Conservation (phyloP, 2,113 vertebrate genomes). For the Merops nubicus region DNA sequence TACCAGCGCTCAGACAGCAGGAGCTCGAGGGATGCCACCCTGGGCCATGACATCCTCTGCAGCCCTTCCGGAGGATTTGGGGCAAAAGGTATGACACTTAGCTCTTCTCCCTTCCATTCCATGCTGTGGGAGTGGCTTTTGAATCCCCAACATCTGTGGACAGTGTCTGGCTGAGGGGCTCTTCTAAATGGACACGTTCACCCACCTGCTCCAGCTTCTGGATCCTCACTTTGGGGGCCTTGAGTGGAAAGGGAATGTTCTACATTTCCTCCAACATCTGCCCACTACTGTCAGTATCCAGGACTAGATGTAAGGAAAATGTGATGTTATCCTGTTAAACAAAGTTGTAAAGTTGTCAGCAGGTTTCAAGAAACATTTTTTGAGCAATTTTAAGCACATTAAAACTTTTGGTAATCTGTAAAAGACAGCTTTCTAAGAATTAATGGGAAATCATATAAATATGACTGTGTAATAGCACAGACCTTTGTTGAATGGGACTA, state of each 20-base stretch:
- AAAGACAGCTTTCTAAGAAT: background rate
- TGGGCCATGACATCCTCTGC: background rate
- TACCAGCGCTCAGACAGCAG: rapidly evolving
- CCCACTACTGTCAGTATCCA: rapidly evolving
- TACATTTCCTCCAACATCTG: background rate
- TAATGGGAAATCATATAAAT: background rate
- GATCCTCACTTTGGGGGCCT: background rate
- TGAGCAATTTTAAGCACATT: background rate
- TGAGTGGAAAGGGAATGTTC: background rate
- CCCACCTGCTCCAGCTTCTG: background rate
- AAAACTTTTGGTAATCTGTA: background rate
- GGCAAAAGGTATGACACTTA: background rate
- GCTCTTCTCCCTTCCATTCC: background rate
- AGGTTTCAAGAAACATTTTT: background rate
- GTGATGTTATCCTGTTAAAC: background rate
- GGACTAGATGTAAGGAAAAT: background rate
- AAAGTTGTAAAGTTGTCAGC: background rate
- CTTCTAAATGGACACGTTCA: rapidly evolving
- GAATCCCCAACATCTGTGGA: background rate
- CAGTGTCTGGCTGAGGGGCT: background rate
- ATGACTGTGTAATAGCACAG: background rate
- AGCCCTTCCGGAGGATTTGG: background rate
- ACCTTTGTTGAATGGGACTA: background rate
- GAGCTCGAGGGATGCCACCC: background rate
- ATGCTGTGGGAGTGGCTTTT: background rate